Evolutionary conservation across 2,888 invertebrate species (phyloP), one percentile per base, ranked within the genome.

Genomic region (Blastobasis lacticolella): DNA sequence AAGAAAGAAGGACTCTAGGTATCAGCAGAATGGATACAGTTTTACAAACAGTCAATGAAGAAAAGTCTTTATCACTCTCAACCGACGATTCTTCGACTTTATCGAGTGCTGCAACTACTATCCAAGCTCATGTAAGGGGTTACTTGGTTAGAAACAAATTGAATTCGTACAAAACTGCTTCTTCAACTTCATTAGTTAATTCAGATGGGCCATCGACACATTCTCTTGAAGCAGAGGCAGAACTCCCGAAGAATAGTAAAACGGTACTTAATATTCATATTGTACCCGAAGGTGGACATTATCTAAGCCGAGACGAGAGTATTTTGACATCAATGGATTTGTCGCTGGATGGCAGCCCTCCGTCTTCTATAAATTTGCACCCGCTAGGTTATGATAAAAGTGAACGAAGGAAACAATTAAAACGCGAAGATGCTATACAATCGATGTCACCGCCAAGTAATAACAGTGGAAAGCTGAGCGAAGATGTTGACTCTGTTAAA

Each of bases 71-170:
- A 43, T 88, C 89, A 0, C 67, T 84, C 52, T 89, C 89, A 37
- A 88, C 87, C 37, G 89, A 89, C 55, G 89, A 89, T 57, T 88
- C 88, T 8, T 88, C 88, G 10, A 83, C 86, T 36, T 62, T 89
- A 52, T 89, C 89, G 36, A 90, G 89, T 67, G 91, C 90, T 10
- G 92, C 92, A 41, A 91, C 90, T 4, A 90, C 90, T 63, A 92
- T 93, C 59, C 93, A 93, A 77, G 91, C 92, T 5, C 91, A 92
- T 48, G 91, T 93, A 46, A 86, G 93, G 55, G 93, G 93, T 3
- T 93, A 90, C 69, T 86, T 93, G 65, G 91, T 91, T 42, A 81
- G 92, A 53, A 90, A 89, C 68, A 82, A 81, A 64, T 62, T 83
- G n/a, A 75, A 81, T 60, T 73, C 75, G 43, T 79, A 79, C 54